Evolutionary conservation across 2,888 invertebrate species (phyloP), one percentile per base, ranked within the genome.

Genomic region (Thera obeliscata): DNA sequence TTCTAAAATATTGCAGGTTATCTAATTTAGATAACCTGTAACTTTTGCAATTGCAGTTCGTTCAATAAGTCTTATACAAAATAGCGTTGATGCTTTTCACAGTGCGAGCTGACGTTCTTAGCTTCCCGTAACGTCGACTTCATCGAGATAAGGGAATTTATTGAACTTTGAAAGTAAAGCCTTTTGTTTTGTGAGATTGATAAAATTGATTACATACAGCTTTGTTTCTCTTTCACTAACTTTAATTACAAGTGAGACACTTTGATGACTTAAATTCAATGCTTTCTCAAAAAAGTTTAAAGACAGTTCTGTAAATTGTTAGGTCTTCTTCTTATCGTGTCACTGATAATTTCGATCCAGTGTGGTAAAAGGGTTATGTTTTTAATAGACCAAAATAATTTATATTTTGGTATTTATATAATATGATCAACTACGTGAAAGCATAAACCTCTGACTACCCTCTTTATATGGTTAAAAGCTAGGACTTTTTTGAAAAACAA

Each of bases 111-210:
- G 54, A 11, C 64, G 64, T 64, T 64, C 56, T 22, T 67, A 69
- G 70, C 69, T 73, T 69, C 61, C 66, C 68, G 66, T 62, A 59
- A 36, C 61, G 70, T 73, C 67, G 70, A 67, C 71, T 72, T 73
- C 73, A 87, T 87, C 88, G 83, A 79, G 87, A 89, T 89, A 87
- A 85, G 76, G 77, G 76, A 81, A 84, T 86, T 87, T 87, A 84
- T 85, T 80, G 79, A 81, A 79, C 75, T 79, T 84, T 80, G 85
- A 87, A 87, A 87, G 84, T 81, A 72, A 71, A 73, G 70, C 70
- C 81, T 85, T 87, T 88, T 84, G 87, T 87, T 85, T 83, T 79
- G 79, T 80, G 74, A 79, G 78, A 80, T 80, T 75, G 80, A 76
- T 78, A 76, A 79, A 77, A 73, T 72, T 73, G 80, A 79, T 81